Conservation (phyloP, 2,888 invertebrate species). For the Anodontia alba region DNA sequence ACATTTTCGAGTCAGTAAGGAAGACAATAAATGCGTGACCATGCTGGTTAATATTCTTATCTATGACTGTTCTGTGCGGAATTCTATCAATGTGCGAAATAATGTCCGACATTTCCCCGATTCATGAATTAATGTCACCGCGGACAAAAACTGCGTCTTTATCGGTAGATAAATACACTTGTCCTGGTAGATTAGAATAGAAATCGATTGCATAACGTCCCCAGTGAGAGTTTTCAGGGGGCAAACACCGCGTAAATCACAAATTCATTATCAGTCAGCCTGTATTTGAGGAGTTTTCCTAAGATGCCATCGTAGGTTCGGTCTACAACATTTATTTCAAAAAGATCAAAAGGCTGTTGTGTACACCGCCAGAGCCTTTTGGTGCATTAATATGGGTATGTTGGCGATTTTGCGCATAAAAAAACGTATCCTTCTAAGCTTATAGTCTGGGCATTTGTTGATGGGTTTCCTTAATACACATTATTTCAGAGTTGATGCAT, state of each 20-base stretch:
- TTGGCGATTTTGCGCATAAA: background rate
- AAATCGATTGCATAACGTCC: conserved; percentile 14
- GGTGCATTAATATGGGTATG: background rate
- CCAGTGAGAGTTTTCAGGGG: conserved; percentile 21
- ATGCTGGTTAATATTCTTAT: conserved; percentile 22
- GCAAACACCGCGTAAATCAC: conserved; percentile 10
- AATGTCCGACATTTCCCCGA: background rate
- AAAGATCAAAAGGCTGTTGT: background rate
- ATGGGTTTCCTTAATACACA: background rate
- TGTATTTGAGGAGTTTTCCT: background rate
- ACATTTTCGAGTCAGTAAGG: background rate
- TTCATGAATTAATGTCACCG: conserved; percentile 19
- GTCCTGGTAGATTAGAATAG: conserved; percentile 17
- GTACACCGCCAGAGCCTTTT: background rate
- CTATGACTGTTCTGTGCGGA: background rate
- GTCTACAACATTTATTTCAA: background rate
- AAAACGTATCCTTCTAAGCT: background rate
- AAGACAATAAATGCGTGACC: conserved; percentile 24
- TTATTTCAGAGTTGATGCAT: background rate
- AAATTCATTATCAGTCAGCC: background rate
- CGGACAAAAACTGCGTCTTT: conserved; percentile 4
- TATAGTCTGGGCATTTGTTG: background rate
- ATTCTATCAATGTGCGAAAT: background rate
- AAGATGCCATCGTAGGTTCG: conserved; percentile 22
- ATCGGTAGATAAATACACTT: conserved; percentile 7